Conservation (phyloP, 2,888 invertebrate genomes). For the Germaria angustata region DNA sequence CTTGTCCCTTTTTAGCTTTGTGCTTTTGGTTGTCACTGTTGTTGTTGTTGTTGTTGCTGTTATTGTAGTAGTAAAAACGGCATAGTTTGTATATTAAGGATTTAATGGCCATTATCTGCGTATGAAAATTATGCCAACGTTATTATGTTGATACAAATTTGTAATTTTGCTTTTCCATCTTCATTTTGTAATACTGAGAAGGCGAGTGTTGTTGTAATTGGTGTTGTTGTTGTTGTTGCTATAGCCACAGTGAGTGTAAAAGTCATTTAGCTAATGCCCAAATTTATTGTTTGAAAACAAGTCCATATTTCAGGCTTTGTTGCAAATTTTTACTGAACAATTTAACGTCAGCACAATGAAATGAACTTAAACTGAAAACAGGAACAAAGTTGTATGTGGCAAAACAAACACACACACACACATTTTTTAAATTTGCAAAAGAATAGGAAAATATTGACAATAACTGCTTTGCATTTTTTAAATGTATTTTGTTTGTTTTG, state of each 20-base stretch:
- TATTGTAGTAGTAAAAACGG: background rate
- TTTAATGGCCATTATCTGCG: slow-evolving; percentile 61
- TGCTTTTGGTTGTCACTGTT: slow-evolving; percentile 30
- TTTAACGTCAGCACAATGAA: slow-evolving; percentile 63
- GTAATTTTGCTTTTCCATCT: slow-evolving; percentile 15
- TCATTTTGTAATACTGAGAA: slow-evolving; percentile 7
- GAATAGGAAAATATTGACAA: slow-evolving; percentile 11
- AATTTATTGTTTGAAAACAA: slow-evolving; percentile 72
- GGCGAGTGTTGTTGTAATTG: slow-evolving; percentile 4
- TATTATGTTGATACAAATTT: slow-evolving; percentile 1
- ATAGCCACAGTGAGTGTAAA: slow-evolving; percentile 43
- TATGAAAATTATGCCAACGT: slow-evolving; percentile 63
- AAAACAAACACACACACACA: background rate
- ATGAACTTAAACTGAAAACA: slow-evolving; percentile 34
- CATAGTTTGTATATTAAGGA: slow-evolving; percentile 47
- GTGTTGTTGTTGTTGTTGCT: slow-evolving; percentile 8
- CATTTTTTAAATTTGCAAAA: background rate
- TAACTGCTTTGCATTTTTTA: background rate
- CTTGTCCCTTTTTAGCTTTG: background rate
- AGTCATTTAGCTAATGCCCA: slow-evolving; percentile 69
- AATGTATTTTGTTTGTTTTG: background rate
- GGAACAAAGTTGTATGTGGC: background rate
- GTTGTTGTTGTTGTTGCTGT: slow-evolving; percentile 65
- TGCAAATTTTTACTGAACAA: slow-evolving; percentile 59
- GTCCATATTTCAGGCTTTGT: slow-evolving; percentile 70